Evolutionary conservation across 1,140 invertebrate species (phyloP).

Genomic region (Chironomus striatipennis): DNA sequence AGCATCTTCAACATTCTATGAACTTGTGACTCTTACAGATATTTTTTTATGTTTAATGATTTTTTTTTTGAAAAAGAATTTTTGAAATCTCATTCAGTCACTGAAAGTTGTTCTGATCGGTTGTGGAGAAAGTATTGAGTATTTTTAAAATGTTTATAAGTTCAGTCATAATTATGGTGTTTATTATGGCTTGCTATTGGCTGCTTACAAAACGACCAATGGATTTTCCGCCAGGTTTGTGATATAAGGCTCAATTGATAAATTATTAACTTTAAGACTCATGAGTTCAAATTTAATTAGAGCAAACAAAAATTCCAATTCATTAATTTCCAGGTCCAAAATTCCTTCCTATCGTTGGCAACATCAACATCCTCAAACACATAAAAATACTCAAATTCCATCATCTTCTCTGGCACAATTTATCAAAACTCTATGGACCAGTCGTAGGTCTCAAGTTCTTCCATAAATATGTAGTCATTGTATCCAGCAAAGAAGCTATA

Average conservation of each 20-base stretch:
- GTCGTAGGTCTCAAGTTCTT: neutral
- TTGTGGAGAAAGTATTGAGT: neutral
- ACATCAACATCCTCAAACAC: neutral
- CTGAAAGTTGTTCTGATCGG: neutral
- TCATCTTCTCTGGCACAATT: neutral
- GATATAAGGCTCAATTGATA: too few relatives aligned
- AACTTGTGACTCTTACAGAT: neutral
- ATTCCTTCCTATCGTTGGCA: neutral
- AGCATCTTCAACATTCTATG: neutral
- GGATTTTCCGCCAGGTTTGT: neutral
- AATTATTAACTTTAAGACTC: too few relatives aligned
- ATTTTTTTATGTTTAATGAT: neutral
- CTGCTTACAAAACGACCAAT: neutral
- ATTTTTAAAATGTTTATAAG: neutral
- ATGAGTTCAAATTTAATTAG: too few relatives aligned
- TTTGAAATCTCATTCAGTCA: neutral
- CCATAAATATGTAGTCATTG: conserved; percentile 46
- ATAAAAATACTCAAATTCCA: neutral
- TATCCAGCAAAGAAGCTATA: conserved; percentile 51
- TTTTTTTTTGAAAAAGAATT: neutral
- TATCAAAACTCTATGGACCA: neutral
- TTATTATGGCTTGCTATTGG: neutral
- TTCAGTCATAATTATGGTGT: neutral
- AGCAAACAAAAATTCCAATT: too few relatives aligned
- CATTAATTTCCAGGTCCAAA: neutral